Percentiles rank a stretch among this genome's conserved stretches.
These are phyloP conservation scores for Actinernus sp. DNA, from an alignment of 92 coral and sea anemone species.

Conservation along the genomic window DNA sequence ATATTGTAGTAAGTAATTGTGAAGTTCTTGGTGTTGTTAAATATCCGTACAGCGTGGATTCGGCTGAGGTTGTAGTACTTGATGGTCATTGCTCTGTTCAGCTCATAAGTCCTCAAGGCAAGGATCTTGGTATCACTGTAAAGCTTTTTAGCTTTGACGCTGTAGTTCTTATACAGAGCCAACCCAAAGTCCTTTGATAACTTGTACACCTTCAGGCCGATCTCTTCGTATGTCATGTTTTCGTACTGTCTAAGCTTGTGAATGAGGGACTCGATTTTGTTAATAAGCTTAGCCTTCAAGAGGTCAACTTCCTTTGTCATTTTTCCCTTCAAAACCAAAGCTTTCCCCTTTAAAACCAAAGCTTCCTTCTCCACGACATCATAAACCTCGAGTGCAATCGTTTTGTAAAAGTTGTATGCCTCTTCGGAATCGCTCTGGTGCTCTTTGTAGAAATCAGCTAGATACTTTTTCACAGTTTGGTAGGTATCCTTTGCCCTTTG, in stretches of 20 bases:
- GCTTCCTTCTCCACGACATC: slow-evolving; percentile 35
- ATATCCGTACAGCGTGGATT: slow-evolving; percentile 50
- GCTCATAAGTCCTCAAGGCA: slow-evolving; percentile 70
- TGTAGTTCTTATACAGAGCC: slow-evolving; percentile 74
- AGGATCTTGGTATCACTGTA: slow-evolving; percentile 69
- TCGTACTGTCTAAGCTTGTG: slow-evolving; percentile 67
- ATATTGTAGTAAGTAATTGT: slow-evolving; percentile 55
- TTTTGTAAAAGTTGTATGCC: slow-evolving; percentile 74
- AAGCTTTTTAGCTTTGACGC: slow-evolving; percentile 51
- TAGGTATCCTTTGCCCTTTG: slow-evolving; percentile 53
- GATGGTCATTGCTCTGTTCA: slow-evolving; percentile 29
- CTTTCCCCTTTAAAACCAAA: slow-evolving; percentile 7
- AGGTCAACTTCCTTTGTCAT: slow-evolving; percentile 23
- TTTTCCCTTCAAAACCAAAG: slow-evolving; percentile 19
- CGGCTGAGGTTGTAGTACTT: slow-evolving; percentile 59
- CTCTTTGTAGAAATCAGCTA: slow-evolving; percentile 58
- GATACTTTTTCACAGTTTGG: slow-evolving; percentile 33
- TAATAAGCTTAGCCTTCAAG: slow-evolving; percentile 40
- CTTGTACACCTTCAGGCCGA: slow-evolving; percentile 59
- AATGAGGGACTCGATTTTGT: slow-evolving; percentile 40
- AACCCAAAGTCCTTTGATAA: slow-evolving; percentile 63
- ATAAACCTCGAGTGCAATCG: slow-evolving; percentile 44
- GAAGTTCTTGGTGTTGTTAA: slow-evolving; percentile 58
- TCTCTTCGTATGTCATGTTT: slow-evolving; percentile 82
- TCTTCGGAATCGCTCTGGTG: slow-evolving; percentile 59